Conservation (phyloP, 53 echinoderm and acorn worm genomes). For the Zoroaster sp. region DNA sequence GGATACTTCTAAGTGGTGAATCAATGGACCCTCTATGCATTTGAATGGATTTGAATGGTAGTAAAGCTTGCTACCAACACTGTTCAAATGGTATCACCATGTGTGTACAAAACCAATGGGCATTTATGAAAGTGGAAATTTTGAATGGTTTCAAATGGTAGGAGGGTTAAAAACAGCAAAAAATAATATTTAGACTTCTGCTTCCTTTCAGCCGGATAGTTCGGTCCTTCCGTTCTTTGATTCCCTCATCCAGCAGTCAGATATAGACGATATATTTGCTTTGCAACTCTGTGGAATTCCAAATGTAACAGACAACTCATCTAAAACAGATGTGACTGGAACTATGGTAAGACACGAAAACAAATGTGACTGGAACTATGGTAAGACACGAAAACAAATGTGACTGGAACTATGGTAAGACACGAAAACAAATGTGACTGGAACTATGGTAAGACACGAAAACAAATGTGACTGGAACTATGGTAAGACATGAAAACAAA, state of each 20-base stretch:
- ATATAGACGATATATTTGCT: conserved; percentile 72
- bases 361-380: too few relatives aligned
- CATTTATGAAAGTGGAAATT: neutral
- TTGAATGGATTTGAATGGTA: neutral
- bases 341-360: conserved; percentile 76
- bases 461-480: too few relatives aligned
- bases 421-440: too few relatives aligned
- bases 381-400: neutral
- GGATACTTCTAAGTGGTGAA: too few relatives aligned
- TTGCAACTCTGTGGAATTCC: conserved; percentile 81
- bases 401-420: too few relatives aligned
- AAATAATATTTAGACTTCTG: too few relatives aligned
- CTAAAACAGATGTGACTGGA: conserved; percentile 48
- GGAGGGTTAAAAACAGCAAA: too few relatives aligned
- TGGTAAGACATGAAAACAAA: neutral
- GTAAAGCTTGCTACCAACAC: neutral
- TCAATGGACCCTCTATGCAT: too few relatives aligned
- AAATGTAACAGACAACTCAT: neutral
- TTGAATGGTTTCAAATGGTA: neutral
- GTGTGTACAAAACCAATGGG: neutral
- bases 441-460: too few relatives aligned
- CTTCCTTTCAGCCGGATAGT: conserved; percentile 82
- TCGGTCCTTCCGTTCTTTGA: conserved; percentile 79
- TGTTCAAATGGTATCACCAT: neutral
- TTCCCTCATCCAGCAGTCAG: conserved; percentile 61